Evolutionary conservation across 2,888 invertebrate genomes (phyloP), one percentile per base, ranked within the genome.

Genomic region (Apomyelois bistriatella): DNA sequence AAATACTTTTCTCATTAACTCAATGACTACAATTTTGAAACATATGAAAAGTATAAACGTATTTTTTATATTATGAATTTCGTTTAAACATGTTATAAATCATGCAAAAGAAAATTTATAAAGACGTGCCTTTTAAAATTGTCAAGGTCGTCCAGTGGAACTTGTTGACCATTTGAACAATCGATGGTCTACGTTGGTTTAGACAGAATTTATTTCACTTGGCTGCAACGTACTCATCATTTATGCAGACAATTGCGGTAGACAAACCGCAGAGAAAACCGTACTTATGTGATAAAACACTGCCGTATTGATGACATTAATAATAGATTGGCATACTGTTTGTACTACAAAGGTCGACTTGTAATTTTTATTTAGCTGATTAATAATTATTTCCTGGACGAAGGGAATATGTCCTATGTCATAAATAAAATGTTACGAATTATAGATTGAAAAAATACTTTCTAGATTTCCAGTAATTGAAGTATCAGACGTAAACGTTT

Each of bases 191-290:
- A 41, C 41, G 22, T 41, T 10, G 41, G 17, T 41, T 41, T 17
- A 22, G 10, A 38, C 13, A 38, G 10, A 48, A 22, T 22, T 48
- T 51, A 12, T 51, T 51, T 51, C 9, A 42, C 35, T 36, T 51
- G 41, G 1, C 51, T 51, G 51, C 51, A 51, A 35, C 42, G 42
- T 22, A 17, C 42, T 51, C 51, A 51, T 51, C 10, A 42, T 36
- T 51, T 42, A 51, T 51, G 51, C 35, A 51, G 35, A 22, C 32
- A 40, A 40, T 51, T 42, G 51, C 42, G 51, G 42, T 35, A 35
- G 40, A 22, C 32, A 30, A 12, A 28, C 35, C 22, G 43, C 37
- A 43, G 36, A 43, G 38, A 16, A 30, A 30, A 32, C 46, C n/a
- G 12, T 46, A 10, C 15, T 35, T 10, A 16, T 46, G 15, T 15